Evolutionary conservation across 2,113 vertebrate genomes (phyloP), one percentile per base, ranked within the genome.

Genomic region (Odocoileus virginianus): DNA sequence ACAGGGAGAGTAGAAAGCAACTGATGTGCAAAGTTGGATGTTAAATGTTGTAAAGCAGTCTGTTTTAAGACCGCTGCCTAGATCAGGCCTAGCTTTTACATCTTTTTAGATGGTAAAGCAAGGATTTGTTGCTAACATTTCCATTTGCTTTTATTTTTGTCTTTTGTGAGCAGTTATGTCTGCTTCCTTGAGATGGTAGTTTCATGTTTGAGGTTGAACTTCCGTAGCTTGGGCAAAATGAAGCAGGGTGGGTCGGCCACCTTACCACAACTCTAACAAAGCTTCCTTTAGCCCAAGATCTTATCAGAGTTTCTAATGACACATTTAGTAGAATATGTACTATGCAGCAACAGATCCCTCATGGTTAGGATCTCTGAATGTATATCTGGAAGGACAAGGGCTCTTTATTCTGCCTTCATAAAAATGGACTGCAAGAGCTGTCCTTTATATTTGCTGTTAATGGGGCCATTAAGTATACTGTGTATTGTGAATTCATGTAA

Each of bases 151-250:
- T 94, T 57, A 45, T 82, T 94, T 95, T 82, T 71, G 19, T 23
- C 45, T 52, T 96, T 74, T 58, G 81, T 89, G 87, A 88, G 81
- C n/a, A 90, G 7, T 71, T 50, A 11, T 40, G 40, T 86, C 93
- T 30, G 30, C 96, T 98, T 93, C 60, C 84, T 95, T 97, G 43
- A 91, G 3, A 5, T 33, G 36, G 60, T 84, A 25, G 15, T 96
- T 88, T 95, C n/a, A 5, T 36, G 64, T 88, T 85, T 94, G 97
- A 96, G 95, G 88, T 50, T 96, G 89, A 83, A 47, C 94, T 97
- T 97, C 71, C 40, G 47, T 60, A 64, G 90, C 58, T 93, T 40
- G 76, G 78, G 88, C 54, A 30, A 79, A 85, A 85, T 3, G 88
- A 76, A 95, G 93, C 91, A 78, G n/a, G 9, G 19, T 60, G 84